A percentile compares a stretch with the other conserved stretches of the same genome.
Conservation (phyloP, 2,888 invertebrate genomes). For the Lochmaea capreae region DNA sequence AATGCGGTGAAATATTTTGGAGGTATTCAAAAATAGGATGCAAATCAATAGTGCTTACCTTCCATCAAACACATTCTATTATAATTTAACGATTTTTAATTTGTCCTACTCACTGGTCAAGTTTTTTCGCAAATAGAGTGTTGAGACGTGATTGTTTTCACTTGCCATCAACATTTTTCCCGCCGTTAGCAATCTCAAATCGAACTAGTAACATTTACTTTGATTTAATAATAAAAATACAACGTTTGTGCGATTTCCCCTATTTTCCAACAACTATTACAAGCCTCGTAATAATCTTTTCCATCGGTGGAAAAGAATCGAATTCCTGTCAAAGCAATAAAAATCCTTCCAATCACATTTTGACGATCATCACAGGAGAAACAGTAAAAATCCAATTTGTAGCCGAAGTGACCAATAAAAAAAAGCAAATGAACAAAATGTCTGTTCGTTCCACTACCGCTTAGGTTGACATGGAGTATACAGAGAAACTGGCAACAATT, state of each 20-base stretch:
- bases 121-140: too few relatives aligned
- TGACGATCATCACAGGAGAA: slow-evolving; percentile 25
- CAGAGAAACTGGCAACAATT: not conserved
- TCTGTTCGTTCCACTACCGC: not conserved
- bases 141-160: not conserved
- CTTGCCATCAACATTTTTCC: too few relatives aligned
- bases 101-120: too few relatives aligned
- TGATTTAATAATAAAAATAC: not conserved
- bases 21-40: too few relatives aligned
- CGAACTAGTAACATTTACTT: too few relatives aligned
- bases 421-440: slow-evolving; percentile 1
- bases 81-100: too few relatives aligned
- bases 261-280: not conserved
- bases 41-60: too few relatives aligned
- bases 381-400: slow-evolving; percentile 36
- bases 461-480: not conserved
- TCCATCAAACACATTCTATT: too few relatives aligned
- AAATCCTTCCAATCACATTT: slow-evolving; percentile 26
- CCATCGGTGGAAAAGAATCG: slow-evolving; percentile 14
- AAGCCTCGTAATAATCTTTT: not conserved
- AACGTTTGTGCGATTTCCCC: not conserved
- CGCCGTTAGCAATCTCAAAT: too few relatives aligned
- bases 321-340: slow-evolving; percentile 20
- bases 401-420: slow-evolving; percentile 31
- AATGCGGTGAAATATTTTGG: too few relatives aligned